phyloP scores from a whole-genome alignment of 2,113 vertebrate species.

The Lepisosteus osseus region DNA sequence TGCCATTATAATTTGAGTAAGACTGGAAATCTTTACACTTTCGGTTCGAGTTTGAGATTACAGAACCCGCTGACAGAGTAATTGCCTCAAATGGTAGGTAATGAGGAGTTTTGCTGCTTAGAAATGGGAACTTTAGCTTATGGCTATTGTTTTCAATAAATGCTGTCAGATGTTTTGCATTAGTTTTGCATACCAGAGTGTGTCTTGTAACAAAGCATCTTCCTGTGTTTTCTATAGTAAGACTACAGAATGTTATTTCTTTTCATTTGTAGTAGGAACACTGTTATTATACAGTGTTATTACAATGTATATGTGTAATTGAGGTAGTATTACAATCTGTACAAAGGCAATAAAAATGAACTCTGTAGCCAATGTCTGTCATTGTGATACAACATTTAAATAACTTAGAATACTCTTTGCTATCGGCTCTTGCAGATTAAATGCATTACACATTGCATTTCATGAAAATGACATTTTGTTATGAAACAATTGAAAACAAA shows the following conservation, averaged over 20 bases:
- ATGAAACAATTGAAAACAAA: too few relatives aligned
- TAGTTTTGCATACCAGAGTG: conserved; percentile 31
- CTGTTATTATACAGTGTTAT: background rate
- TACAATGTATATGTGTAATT: too few relatives aligned
- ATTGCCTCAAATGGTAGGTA: conserved; percentile 53
- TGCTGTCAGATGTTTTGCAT: conserved; percentile 42
- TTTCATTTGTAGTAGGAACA: background rate
- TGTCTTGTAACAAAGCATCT: conserved; percentile 25
- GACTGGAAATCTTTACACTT: conserved; percentile 44
- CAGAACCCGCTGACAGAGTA: conserved; percentile 57
- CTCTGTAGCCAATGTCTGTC: too few relatives aligned
- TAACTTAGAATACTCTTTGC: too few relatives aligned
- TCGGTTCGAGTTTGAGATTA: conserved; percentile 54
- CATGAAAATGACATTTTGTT: too few relatives aligned
- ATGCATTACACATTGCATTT: too few relatives aligned
- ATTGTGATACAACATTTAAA: too few relatives aligned
- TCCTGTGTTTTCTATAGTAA: background rate
- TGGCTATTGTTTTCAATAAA: conserved; percentile 20
- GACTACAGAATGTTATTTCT: conserved; percentile 4
- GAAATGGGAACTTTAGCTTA: conserved; percentile 3
- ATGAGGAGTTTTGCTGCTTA: conserved; percentile 41
- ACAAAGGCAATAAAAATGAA: too few relatives aligned
- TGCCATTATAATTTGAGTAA: conserved; percentile 56
- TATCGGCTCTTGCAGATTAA: too few relatives aligned
- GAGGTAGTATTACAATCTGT: too few relatives aligned